Conservation (phyloP, 2,113 vertebrate genomes). For the Brienomyrus brachyistius region DNA sequence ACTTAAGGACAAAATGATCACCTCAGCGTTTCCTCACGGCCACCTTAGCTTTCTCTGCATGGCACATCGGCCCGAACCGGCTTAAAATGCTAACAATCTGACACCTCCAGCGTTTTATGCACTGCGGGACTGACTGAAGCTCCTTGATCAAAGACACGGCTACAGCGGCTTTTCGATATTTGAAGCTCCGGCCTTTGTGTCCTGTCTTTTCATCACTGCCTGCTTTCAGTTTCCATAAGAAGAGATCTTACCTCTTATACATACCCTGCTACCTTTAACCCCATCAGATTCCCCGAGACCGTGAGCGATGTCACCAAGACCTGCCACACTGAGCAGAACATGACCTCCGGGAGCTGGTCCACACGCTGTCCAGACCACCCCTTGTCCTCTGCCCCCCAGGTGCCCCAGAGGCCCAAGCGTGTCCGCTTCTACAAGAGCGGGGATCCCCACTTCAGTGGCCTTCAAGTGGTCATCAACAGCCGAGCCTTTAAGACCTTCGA, state of each 20-base stretch:
- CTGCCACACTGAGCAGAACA: slow-evolving; percentile 33
- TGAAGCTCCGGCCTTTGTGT: background rate
- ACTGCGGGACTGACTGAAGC: background rate
- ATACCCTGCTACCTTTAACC: background rate
- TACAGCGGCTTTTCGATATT: background rate
- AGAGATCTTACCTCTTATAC: background rate
- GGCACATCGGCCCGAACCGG: background rate
- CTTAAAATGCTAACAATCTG: background rate
- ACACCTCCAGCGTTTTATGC: background rate
- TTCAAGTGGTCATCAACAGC: slow-evolving; percentile 78
- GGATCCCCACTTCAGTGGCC: slow-evolving; percentile 80
- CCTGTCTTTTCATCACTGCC: background rate
- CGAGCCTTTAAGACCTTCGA: slow-evolving; percentile 90
- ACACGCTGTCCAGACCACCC: slow-evolving; percentile 45
- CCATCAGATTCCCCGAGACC: slow-evolving; percentile 40
- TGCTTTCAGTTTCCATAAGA: background rate
- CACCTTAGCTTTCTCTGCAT: background rate
- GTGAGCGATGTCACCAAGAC: slow-evolving; percentile 62
- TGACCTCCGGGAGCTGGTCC: slow-evolving; percentile 59
- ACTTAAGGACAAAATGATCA: background rate
- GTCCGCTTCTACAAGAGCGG: slow-evolving; percentile 95
- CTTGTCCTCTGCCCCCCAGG: slow-evolving; percentile 43
- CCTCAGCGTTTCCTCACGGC: background rate
- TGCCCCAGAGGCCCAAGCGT: slow-evolving; percentile 69
- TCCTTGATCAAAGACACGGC: background rate